Evolutionary conservation across 2,797 vertebrate species (phyloP).

Genomic region (Scleropages formosus): DNA sequence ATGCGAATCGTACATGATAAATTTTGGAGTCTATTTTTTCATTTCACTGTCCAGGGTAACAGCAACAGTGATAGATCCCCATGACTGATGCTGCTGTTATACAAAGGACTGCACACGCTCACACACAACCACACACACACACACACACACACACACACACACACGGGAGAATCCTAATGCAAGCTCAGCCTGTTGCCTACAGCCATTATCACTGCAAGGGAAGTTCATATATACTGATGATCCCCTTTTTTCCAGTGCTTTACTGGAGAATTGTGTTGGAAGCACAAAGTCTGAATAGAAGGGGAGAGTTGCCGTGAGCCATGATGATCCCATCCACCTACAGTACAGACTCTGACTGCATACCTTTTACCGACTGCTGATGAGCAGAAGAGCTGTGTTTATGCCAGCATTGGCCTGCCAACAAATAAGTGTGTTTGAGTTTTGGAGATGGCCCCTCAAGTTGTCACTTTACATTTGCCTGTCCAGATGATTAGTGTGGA

Average conservation of each 20-base stretch:
- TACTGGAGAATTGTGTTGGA: conserved; percentile 40
- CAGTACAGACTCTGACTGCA: conserved; percentile 12
- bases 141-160: neutral
- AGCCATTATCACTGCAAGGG: conserved; percentile 64
- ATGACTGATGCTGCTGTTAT: conserved; percentile 50
- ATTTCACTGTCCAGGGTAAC: conserved; percentile 41
- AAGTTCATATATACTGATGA: conserved; percentile 50
- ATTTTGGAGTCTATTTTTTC: conserved; percentile 47
- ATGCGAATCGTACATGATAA: conserved; percentile 40
- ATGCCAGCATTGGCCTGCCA: neutral
- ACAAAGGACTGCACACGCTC: conserved; percentile 15
- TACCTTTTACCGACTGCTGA: conserved; percentile 11
- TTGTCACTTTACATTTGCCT: neutral
- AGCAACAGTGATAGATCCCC: conserved; percentile 48
- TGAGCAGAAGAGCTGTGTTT: neutral
- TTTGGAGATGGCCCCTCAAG: neutral
- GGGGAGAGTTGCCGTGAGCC: conserved; percentile 52
- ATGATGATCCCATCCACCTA: conserved; percentile 54
- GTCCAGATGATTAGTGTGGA: no score
- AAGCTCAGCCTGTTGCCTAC: conserved; percentile 54
- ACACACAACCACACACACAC: conserved; percentile 10
- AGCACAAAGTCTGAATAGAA: conserved; percentile 47
- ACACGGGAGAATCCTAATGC: conserved; percentile 50
- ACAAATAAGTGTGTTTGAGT: conserved; percentile 13
- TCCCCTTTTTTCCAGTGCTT: neutral